Percentiles rank a stretch among this genome's conserved stretches.
Evolutionary conservation across 1,140 invertebrate species (phyloP).

Genomic region (Pemphigus obesinymphae): DNA sequence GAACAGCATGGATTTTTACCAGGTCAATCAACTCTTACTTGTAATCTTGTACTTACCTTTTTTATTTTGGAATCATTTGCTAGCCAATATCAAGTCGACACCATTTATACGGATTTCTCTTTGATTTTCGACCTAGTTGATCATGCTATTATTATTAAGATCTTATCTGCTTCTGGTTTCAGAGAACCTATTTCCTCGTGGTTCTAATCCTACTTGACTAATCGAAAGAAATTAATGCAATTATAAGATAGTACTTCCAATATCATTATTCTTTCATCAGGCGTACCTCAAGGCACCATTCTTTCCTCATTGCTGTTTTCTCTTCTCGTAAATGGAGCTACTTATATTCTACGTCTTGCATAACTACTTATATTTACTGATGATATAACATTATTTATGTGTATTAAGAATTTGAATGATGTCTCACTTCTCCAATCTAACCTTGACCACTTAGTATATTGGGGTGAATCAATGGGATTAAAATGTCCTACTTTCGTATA

Average conservation of each 20-base stretch:
- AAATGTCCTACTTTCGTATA: background rate
- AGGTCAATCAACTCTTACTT: background rate
- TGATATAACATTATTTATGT: no score
- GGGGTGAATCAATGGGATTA: background rate
- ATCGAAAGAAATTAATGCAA: background rate
- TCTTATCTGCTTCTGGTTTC: background rate
- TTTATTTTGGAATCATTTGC: background rate
- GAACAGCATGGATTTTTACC: background rate
- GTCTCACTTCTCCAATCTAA: background rate
- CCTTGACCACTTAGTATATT: background rate
- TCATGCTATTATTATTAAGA: background rate
- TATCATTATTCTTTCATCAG: background rate
- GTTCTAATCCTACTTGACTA: background rate
- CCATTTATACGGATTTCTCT: constrained; percentile 47
- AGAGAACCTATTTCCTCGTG: background rate
- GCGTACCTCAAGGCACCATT: background rate
- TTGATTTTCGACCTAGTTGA: constrained; percentile 47
- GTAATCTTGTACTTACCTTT: background rate
- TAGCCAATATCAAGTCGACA: constrained; percentile 44
- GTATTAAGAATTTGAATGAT: background rate
- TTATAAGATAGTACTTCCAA: no score
- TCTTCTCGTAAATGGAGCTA: background rate
- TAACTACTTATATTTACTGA: background rate
- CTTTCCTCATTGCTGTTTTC: background rate
- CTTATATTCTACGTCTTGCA: background rate